Percentiles rank a stretch among this genome's conserved stretches.
Evolutionary conservation across 2,888 invertebrate species (phyloP).

Genomic region (Meteorus colon): DNA sequence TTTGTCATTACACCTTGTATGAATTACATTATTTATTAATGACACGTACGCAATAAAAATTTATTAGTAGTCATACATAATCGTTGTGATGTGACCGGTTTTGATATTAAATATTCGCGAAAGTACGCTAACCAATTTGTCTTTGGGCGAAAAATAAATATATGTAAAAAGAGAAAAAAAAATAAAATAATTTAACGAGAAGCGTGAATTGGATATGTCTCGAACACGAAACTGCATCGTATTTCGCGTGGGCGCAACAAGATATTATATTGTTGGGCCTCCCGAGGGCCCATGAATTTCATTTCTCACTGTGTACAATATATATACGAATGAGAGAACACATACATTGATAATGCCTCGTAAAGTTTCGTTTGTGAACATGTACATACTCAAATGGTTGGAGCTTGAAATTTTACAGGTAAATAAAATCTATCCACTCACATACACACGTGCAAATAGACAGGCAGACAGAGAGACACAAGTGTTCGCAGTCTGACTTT

Average conservation of each 20-base stretch:
- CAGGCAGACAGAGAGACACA: constrained; percentile 5
- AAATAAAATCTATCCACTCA: constrained; percentile 25
- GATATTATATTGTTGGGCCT: constrained; percentile 1
- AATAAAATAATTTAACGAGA: constrained; percentile 39
- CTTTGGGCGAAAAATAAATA: constrained; percentile 29
- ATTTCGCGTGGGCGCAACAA: constrained; percentile 40
- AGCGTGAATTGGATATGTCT: constrained; percentile 31
- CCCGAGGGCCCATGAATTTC: constrained; percentile 11
- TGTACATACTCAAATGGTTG: neutral
- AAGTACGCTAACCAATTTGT: constrained; percentile 49
- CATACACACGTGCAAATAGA: neutral
- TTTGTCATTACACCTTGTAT: too few relatives aligned
- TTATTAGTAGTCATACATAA: neutral
- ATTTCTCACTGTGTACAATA: neutral
- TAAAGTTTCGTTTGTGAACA: constrained; percentile 28
- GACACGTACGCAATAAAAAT: neutral
- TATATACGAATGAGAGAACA: neutral
- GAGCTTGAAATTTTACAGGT: constrained; percentile 30
- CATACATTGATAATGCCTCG: constrained; percentile 24
- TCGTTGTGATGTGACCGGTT: constrained; percentile 27
- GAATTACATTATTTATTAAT: too few relatives aligned
- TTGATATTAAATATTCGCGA: constrained; percentile 37
- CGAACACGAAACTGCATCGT: constrained; percentile 39
- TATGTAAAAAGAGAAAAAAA: constrained; percentile 23
- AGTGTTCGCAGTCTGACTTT: constrained; percentile 5